phyloP scores from a whole-genome alignment of 2,113 vertebrate genomes.

The Cheirogaleus medius region DNA sequence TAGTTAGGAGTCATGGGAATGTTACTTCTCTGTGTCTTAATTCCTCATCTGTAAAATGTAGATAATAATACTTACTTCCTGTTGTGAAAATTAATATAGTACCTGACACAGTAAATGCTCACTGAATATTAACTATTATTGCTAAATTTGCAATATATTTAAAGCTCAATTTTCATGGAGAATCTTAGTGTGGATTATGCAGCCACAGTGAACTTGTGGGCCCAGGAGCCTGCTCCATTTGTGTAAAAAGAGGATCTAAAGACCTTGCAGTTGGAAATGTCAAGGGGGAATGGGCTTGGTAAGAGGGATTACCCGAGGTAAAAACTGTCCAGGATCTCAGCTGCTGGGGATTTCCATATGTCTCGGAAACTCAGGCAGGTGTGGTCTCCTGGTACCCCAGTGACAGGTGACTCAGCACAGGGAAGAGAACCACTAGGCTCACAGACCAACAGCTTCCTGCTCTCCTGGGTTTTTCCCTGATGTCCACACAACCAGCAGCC shows the following conservation, averaged over 20 bases:
- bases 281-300: neutral
- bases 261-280: slow-evolving; percentile 21
- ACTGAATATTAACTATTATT: neutral
- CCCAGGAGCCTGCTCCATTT: neutral
- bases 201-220: neutral
- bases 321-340: slow-evolving; percentile 11
- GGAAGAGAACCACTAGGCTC: slow-evolving; percentile 10
- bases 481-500: neutral
- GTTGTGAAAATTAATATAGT: neutral
- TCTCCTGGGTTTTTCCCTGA: slow-evolving; percentile 57
- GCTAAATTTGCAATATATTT: neutral
- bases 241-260: neutral
- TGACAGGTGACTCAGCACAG: slow-evolving; percentile 47
- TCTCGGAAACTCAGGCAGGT: slow-evolving; percentile 42
- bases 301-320: slow-evolving; percentile 55
- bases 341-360: slow-evolving; percentile 63
- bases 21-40: neutral
- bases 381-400: neutral
- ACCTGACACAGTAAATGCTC: neutral
- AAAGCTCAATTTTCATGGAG: neutral
- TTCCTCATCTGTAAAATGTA: neutral
- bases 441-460: slow-evolving; percentile 48
- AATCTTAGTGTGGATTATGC: neutral
- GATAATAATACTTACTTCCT: neutral
- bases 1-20: neutral